These are phyloP conservation scores for Orussus abietinus DNA, from an alignment of 1,140 invertebrate species.

Conservation along the genomic window DNA sequence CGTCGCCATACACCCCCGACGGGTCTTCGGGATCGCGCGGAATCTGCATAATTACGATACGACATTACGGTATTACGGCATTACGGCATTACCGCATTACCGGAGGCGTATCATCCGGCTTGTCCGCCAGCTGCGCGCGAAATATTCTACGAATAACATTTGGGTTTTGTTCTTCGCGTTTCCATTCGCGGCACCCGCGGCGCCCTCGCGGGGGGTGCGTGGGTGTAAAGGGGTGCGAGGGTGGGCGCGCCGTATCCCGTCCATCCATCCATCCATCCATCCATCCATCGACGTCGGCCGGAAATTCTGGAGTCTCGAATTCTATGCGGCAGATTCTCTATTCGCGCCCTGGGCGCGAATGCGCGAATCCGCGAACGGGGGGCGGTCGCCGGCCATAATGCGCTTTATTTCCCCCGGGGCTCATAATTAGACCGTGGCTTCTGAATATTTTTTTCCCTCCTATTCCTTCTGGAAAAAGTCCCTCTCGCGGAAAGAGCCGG, in stretches of 20 bases:
- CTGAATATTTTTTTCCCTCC: constrained; percentile 27
- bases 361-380: constrained; percentile 20
- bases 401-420: constrained; percentile 24
- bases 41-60: constrained; percentile 43
- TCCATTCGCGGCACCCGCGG: not conserved
- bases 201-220: constrained; percentile 19
- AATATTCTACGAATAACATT: constrained; percentile 40
- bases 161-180: constrained; percentile 23
- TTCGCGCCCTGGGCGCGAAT: too few species aligned
- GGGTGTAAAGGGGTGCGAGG: constrained; percentile 16
- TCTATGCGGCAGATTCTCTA: constrained; percentile 16
- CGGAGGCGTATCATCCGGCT: constrained; percentile 7
- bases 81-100: constrained; percentile 25
- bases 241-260: constrained; percentile 17
- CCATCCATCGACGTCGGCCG: constrained; percentile 25
- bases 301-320: constrained; percentile 33
- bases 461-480: constrained; percentile 24
- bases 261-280: constrained; percentile 20
- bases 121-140: constrained; percentile 19
- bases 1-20: constrained; percentile 8
- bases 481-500: too few species aligned
- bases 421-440: constrained; percentile 38
- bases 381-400: constrained; percentile 22
- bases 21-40: constrained; percentile 13
- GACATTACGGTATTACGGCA: constrained; percentile 33